Evolutionary conservation across 2,113 vertebrate species (phyloP).

Genomic region (Noctilio leporinus): DNA sequence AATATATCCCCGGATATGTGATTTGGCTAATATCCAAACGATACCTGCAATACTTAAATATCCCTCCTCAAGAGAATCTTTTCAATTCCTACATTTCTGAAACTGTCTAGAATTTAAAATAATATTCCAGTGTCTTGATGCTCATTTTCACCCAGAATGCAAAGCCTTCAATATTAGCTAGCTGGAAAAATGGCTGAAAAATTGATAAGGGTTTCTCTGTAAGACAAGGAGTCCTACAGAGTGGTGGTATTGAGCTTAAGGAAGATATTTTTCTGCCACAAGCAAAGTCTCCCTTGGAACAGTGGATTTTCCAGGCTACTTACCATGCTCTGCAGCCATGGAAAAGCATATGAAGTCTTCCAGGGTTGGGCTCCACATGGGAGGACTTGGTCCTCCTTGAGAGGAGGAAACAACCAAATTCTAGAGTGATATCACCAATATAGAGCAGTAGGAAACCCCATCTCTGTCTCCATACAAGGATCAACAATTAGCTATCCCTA

Average conservation of each 20-base stretch:
- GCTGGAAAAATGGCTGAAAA: slow-evolving; percentile 5
- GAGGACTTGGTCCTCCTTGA: not conserved
- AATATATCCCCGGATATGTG: not conserved
- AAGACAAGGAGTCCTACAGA: not conserved
- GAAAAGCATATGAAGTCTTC: not conserved
- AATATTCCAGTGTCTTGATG: not conserved
- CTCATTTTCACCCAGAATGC: not conserved
- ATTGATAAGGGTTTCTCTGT: not conserved
- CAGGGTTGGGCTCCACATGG: not conserved
- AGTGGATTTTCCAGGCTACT: not conserved
- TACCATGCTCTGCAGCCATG: not conserved
- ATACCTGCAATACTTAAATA: not conserved
- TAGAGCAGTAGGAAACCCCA: not conserved
- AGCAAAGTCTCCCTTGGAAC: not conserved
- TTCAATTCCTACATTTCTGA: not conserved
- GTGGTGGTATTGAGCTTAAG: not conserved
- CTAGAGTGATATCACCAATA: not conserved
- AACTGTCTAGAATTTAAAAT: slow-evolving; percentile 17
- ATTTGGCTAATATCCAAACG: not conserved
- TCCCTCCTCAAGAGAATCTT: not conserved
- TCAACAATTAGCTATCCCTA: not conserved
- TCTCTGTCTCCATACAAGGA: not conserved
- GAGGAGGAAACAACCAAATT: not conserved
- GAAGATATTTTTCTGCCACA: not conserved
- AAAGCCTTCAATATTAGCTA: not conserved